Evolutionary conservation across 1,140 invertebrate species (phyloP).

Genomic region (Drosophila tsacasi): DNA sequence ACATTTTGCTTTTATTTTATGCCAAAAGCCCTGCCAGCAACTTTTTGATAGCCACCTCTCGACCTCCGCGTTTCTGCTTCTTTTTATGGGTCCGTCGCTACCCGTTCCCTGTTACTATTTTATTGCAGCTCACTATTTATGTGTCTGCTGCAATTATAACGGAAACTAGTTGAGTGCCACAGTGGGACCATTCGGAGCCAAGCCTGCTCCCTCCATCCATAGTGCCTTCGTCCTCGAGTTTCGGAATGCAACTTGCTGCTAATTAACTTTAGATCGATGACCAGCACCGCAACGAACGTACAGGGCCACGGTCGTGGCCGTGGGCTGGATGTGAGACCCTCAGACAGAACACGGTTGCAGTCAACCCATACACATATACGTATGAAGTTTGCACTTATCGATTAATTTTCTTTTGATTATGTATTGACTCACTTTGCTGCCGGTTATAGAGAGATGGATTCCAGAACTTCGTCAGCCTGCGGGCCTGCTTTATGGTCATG

Average conservation of each 20-base stretch:
- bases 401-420: neutral
- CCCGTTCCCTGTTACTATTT: constrained; percentile 53
- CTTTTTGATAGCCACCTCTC: constrained; percentile 64
- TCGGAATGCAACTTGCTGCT: constrained; percentile 64
- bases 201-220: constrained; percentile 11
- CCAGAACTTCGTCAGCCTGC: constrained; percentile 19
- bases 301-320: constrained; percentile 13
- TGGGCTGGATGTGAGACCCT: neutral
- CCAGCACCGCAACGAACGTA: constrained; percentile 44
- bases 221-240: constrained; percentile 15
- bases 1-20: constrained; percentile 84
- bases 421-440: neutral
- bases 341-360: neutral
- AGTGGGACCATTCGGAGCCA: constrained; percentile 53
- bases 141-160: constrained; percentile 85
- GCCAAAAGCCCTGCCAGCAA: constrained; percentile 69
- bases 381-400: neutral
- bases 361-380: too few species aligned
- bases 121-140: constrained; percentile 83
- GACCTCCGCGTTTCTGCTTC: constrained; percentile 13
- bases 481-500: constrained; percentile 27
- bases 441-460: constrained; percentile 39
- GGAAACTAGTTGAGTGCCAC: constrained; percentile 81
- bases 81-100: constrained; percentile 14
- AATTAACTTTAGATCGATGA: constrained; percentile 83